Evolutionary conservation across 2,888 invertebrate species (phyloP), one percentile per base, ranked within the genome.

Genomic region (Limnephilus marmoratus): DNA sequence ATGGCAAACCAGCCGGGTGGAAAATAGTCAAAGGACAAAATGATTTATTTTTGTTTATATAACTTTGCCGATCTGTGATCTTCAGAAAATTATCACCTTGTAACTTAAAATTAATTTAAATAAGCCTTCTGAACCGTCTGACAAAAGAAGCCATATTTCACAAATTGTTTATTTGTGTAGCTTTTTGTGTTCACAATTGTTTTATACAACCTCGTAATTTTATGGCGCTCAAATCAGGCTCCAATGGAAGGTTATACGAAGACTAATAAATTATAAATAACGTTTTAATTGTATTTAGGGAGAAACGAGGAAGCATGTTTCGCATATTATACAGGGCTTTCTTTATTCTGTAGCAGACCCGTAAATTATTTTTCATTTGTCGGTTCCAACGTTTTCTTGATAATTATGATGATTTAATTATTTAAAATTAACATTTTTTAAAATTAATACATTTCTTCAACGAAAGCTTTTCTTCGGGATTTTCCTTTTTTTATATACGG

Each of bases 181-280:
- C 9, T 68, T 24, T 24, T 68, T 24, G 68, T 68, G 68, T 68
- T 24, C 24, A 68, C 24, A 68, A 68, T 68, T 24, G 68, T 68
- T 68, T 68, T 68, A 24, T 68, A 68, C 68, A 68, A 12, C 18
- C 24, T 18, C 18, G 4, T 83, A 37, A 83, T 83, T 83, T 34
- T 24, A 83, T 34, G 5, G 37, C 24, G 18, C 24, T 83, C 83
- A 37, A 83, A 83, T 83, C 83, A 83, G 37, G 83, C 18, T 68
- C n/a, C n/a, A n/a, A 37, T 37, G 34, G 83, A 37, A 83, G 24
- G 34, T 83, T 83, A 34, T 37, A 37, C 83, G 37, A 24, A 83
- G 83, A 83, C 37, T 83, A 37, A 83, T 83, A 83, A 83, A 83
- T 83, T 37, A 68, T 83, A 83, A 83, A 83, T 34, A 83, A 83